Base-by-base conservation (phyloP, 1,140 invertebrate genomes). In the Zaprionus davidi region DNA sequence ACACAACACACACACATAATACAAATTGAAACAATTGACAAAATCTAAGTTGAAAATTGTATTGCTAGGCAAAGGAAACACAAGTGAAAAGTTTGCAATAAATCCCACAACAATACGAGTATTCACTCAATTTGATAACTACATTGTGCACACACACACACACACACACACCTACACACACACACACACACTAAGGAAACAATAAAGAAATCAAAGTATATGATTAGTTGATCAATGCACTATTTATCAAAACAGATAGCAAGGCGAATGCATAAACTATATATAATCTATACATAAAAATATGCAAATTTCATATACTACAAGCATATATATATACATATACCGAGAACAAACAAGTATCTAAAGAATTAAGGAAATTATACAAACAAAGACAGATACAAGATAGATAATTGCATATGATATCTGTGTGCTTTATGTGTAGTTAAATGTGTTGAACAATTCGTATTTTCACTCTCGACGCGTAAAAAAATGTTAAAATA, bases 181-280 rank as follows among this genome's bases (percentile, higher is more conserved):
- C 71, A 71, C 51, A 59, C 68, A 76, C 49, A 72, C 73, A 68
- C 31, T 60, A 4, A 64, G 7, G 7, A 79, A 20, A 57, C 73
- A 87, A 65, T 71, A 59, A 69, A 68, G 38, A 66, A 70, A 86
- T 67, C 34, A 72, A 75, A 78, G 62, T 88, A 90, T 90, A 88
- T 84, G 78, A 90, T 79, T 88, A 88, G 84, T 88, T 87, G 84
- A 88, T 79, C 78, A 88, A 71, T 88, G 84, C 84, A 88, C 84
- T 88, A 80, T 84, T 81, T 84, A 88, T 79, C 69, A 76, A 90
- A 60, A 71, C 76, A 46, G 80, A 80, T 80, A 81, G 64, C 71
- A 74, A 70, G 66, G 41, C 59, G 62, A 69, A 88, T 72, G 82
- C 77, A 78, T 88, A 75, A 86, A 75, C 65, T 87, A 86, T 88